Percentiles rank a stretch among this genome's conserved stretches.
phyloP scores from a whole-genome alignment of 2,113 vertebrate species.

The Pachyramphus minor region DNA sequence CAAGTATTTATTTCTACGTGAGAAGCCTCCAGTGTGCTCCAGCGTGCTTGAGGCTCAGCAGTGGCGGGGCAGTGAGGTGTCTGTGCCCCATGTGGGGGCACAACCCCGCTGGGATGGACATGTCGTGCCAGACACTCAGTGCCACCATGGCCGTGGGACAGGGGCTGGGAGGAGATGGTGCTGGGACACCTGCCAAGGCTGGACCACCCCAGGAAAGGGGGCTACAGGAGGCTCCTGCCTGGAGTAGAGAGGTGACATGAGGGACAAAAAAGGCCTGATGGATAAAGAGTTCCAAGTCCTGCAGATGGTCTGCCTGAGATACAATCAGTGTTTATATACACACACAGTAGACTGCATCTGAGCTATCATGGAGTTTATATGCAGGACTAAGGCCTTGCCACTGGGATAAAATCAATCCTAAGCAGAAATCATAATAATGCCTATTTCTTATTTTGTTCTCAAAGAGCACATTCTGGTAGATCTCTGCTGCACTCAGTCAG shows the following conservation, averaged over 20 bases:
- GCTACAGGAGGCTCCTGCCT: neutral
- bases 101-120: accelerated
- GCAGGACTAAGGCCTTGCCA: neutral
- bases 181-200: accelerated
- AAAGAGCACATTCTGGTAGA: neutral
- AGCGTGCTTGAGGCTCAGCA: too few species aligned
- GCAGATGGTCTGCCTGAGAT: neutral
- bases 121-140: too few species aligned
- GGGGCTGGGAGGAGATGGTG: too few species aligned
- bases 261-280: neutral
- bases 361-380: neutral
- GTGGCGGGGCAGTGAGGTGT: accelerated
- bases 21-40: accelerated
- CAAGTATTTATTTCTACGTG: accelerated
- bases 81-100: neutral
- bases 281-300: neutral
- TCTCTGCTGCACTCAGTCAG: accelerated
- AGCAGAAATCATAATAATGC: neutral
- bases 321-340: accelerated
- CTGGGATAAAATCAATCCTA: neutral
- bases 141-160: accelerated
- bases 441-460: neutral
- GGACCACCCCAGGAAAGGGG: neutral
- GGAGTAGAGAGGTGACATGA: neutral
- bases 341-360: neutral